These are phyloP conservation scores for Lithobates sylvaticus DNA, from an alignment of 2,797 vertebrate genomes.

Conservation along the genomic window DNA sequence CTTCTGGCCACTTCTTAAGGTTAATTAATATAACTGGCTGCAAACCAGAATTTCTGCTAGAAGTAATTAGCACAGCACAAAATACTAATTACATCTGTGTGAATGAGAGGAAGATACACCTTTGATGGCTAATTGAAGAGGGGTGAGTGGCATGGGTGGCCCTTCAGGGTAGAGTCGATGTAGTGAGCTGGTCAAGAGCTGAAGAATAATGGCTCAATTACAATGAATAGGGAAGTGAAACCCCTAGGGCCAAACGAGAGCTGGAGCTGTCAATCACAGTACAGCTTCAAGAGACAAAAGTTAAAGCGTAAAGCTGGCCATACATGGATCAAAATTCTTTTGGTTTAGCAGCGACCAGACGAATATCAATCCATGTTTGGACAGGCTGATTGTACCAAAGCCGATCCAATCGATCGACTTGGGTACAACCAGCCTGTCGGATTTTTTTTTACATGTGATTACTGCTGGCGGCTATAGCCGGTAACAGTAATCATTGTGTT, in stretches of 20 bases:
- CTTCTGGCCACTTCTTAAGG: too few relatives aligned
- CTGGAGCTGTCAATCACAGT: constrained; percentile 18
- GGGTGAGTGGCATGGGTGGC: neutral
- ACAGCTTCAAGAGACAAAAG: neutral
- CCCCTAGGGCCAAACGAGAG: neutral
- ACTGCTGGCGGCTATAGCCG: too few relatives aligned
- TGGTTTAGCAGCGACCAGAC: too few relatives aligned
- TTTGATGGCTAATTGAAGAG: constrained; percentile 5
- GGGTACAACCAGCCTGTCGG: too few relatives aligned
- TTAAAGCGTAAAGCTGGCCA: neutral
- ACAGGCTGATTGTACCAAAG: too few relatives aligned
- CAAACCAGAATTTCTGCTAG: neutral
- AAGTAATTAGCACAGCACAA: neutral
- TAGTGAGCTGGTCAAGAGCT: constrained; percentile 19
- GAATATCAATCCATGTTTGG: too few relatives aligned
- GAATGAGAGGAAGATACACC: neutral
- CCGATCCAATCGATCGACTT: too few relatives aligned
- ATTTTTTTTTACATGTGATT: too few relatives aligned
- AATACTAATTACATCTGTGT: constrained; percentile 1
- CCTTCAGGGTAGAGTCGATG: constrained; percentile 1
- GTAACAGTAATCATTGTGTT: too few relatives aligned
- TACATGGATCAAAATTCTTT: too few relatives aligned
- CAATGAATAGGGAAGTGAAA: neutral
- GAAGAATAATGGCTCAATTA: neutral
- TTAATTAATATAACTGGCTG: neutral